Base-by-base conservation (phyloP, 2,888 invertebrate genomes). In the Campaea margaritaria region DNA sequence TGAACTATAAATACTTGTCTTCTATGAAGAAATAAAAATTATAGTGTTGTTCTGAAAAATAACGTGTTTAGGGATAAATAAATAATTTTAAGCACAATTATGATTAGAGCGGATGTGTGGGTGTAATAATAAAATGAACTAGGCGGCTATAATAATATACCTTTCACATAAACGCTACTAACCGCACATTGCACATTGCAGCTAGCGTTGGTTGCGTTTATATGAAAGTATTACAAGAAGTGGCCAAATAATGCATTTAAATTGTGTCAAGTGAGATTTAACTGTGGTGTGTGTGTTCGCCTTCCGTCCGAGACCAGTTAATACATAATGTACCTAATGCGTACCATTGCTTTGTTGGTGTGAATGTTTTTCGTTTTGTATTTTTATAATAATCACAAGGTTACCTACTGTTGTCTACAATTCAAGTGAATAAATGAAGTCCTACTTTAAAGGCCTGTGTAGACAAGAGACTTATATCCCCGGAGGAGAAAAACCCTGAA, bases 211-310 rank as follows among this genome's bases (percentile, higher is more conserved):
- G 16, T 10, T 13, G 46, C 14, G 34, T 46, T 41, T 41, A 47
- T 47, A 43, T 43, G 55, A 36, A 47, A 39, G 46, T 34, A n/a
- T 27, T 36, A 34, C 44, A 44, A 47, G n/a, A n/a, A 34, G 58
- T 39, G 31, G 82, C 74, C 76, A 74, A 74, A 74, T 77, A 78
- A 79, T 87, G 88, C 88, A 88, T 88, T 88, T 88, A 88, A 78
- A 76, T 75, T 68, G 72, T 75, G 63, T 73, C 70, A 80, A 83
- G 81, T 85, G 82, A 85, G 83, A 83, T 76, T 77, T 73, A 69
- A 69, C 66, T 72, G 73, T 72, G 21, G 55, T 62, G 56, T 45
- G 73, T 62, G 73, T 72, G 69, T 74, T 73, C 70, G 76, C 73
- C 75, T 76, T 85, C 83, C 82, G 83, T 85, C 85, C 85, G 82